Conservation (phyloP, 1,140 invertebrate species). For the Drosophila persimilis region DNA sequence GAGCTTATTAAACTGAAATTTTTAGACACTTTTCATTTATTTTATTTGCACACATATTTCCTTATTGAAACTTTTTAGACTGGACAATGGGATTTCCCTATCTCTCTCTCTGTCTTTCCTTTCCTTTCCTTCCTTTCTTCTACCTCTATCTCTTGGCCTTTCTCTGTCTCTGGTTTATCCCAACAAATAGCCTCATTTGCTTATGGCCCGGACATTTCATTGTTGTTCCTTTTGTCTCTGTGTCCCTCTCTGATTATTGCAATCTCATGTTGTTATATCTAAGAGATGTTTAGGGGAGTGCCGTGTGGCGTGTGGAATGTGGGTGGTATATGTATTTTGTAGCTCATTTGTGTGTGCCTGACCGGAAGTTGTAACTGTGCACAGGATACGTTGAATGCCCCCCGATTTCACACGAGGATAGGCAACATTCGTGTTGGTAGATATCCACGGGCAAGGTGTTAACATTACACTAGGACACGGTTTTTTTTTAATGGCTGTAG, state of each 20-base stretch:
- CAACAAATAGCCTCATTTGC: constrained; percentile 50
- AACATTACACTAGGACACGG: constrained; percentile 24
- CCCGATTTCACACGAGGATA: constrained; percentile 38
- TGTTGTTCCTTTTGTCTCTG: constrained; percentile 20
- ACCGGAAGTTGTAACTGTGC: constrained; percentile 62
- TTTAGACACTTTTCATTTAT: constrained; percentile 65
- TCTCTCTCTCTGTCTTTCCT: background rate
- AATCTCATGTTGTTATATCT: constrained; percentile 16
- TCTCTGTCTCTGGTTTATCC: constrained; percentile 23
- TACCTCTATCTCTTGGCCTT: background rate
- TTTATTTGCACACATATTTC: constrained; percentile 68
- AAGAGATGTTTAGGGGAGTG: constrained; percentile 7
- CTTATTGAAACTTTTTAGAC: constrained; percentile 68
- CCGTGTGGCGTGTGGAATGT: background rate
- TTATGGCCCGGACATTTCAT: constrained; percentile 18
- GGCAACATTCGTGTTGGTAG: constrained; percentile 22
- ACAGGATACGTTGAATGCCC: constrained; percentile 49
- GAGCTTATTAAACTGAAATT: constrained; percentile 73
- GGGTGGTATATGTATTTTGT: constrained; percentile 37
- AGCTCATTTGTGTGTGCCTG: constrained; percentile 67
- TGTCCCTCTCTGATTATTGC: constrained; percentile 26
- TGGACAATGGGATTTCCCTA: constrained; percentile 22
- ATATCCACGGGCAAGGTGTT: constrained; percentile 37
- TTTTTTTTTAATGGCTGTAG: constrained; percentile 22
- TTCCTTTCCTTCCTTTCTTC: constrained; percentile 18